phyloP scores from a whole-genome alignment of 2,888 invertebrate species.

The Clitarchus hookeri region DNA sequence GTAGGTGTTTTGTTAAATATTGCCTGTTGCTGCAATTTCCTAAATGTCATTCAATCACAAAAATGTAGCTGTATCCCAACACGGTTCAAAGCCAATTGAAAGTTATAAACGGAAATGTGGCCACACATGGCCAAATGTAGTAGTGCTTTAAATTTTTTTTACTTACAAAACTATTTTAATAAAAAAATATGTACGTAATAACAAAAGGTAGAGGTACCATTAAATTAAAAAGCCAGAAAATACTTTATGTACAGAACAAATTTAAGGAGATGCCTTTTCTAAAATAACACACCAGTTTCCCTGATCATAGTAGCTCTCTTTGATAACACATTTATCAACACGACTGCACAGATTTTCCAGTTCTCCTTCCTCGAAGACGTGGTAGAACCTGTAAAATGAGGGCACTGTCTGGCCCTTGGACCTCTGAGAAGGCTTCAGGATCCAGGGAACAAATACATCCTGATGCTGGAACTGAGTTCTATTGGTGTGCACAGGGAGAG shows the following conservation, averaged over 20 bases:
- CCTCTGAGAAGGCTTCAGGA: slow-evolving; percentile 60
- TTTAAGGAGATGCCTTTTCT: slow-evolving; percentile 58
- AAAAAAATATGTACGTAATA: no score
- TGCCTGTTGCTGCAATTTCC: no score
- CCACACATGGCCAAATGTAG: no score
- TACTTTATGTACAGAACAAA: background rate
- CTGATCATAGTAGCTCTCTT: slow-evolving; percentile 86
- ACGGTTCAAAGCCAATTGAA: no score
- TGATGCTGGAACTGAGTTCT: slow-evolving; percentile 86
- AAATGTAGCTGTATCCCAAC: no score
- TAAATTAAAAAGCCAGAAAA: no score
- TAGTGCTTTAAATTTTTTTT: no score
- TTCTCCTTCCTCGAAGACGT: slow-evolving; percentile 88
- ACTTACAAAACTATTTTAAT: no score
- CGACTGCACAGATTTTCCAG: slow-evolving; percentile 67
- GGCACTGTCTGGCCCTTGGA: slow-evolving; percentile 50
- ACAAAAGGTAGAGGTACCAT: no score
- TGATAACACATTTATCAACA: slow-evolving; percentile 60
- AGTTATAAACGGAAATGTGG: no score
- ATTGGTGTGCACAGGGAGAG: slow-evolving; percentile 84
- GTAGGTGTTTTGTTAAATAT: no score
- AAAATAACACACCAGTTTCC: slow-evolving; percentile 94
- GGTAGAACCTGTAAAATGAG: slow-evolving; percentile 85
- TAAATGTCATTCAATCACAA: no score
- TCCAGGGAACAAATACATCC: slow-evolving; percentile 97